Evolutionary conservation across 2,113 vertebrate species (phyloP), one percentile per base, ranked within the genome.

Genomic region (Balaeniceps rex): DNA sequence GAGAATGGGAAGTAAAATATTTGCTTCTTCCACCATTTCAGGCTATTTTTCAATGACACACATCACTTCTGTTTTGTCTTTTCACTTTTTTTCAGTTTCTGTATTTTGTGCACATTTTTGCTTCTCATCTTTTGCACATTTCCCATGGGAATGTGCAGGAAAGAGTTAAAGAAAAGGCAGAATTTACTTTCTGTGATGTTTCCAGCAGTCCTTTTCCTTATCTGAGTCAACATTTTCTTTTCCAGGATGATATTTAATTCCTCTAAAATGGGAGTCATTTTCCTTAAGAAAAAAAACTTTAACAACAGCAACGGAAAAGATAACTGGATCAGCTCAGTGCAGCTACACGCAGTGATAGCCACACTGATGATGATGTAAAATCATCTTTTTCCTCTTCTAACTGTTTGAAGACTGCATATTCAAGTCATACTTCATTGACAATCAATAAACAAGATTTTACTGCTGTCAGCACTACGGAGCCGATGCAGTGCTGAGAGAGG

Each of bases 361-460:
- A 79, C 82, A 69, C n/a, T 10, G 12, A 78, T 33, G 29, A 64
- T 61, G 33, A 87, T 38, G 63, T 79, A 87, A 91, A 94, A 83
- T 51, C 19, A 54, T 76, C 65, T 89, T 72, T 94, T 91, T 61
- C 57, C 47, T 76, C 23, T 75, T 91, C 74, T 57, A 44, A 68
- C 52, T 89, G 29, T 94, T 87, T 93, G 77, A 87, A 93, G 81
- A 44, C 26, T 83, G 52, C 26, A 9, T 85, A 82, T 89, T 80
- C 63, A 36, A 96, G 74, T 58, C 74, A 76, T 80, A 58, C 70
- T 94, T 94, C 87, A 70, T 17, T 89, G 89, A 51, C 91, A 94
- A 94, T 89, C 93, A 85, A 63, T 91, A 96, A 93, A 90, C 7
- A n/a, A 71, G 57, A 38, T 78, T 91, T 84, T 92, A 83, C 68